phyloP scores from a whole-genome alignment of 2,113 vertebrate genomes.

The Bos indicus region DNA sequence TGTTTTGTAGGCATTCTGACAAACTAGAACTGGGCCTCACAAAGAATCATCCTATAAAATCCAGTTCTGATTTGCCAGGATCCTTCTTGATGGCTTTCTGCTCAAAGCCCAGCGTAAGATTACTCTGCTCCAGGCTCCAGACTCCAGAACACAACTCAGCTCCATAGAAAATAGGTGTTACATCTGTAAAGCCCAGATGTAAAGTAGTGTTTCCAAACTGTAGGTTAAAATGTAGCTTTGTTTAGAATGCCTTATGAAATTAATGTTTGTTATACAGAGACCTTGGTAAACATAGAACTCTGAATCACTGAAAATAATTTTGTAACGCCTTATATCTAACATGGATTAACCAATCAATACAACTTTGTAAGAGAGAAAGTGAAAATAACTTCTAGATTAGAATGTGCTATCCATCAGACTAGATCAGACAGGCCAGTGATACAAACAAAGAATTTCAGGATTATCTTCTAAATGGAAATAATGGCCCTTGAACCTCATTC shows the following conservation, averaged over 20 bases:
- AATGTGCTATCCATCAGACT: neutral
- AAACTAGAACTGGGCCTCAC: neutral
- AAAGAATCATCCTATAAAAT: neutral
- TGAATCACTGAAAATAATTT: neutral
- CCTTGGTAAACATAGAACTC: neutral
- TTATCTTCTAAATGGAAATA: slow-evolving; percentile 45
- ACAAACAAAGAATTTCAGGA: neutral
- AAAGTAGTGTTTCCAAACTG: neutral
- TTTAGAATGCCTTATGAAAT: slow-evolving; percentile 9
- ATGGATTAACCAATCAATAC: neutral
- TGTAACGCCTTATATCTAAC: neutral
- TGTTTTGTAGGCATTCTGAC: neutral
- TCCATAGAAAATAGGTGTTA: slow-evolving; percentile 33
- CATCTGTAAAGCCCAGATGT: slow-evolving; percentile 42
- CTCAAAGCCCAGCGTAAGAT: neutral
- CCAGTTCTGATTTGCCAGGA: neutral
- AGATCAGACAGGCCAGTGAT: neutral
- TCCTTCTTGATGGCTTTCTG: neutral
- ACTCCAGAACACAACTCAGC: neutral
- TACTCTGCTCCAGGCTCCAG: neutral
- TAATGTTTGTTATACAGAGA: neutral
- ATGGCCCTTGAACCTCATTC: slow-evolving; percentile 32
- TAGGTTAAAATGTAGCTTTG: neutral
- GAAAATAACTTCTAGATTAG: neutral
- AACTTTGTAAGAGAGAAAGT: neutral